Evolutionary conservation across 2,888 invertebrate genomes (phyloP).

Genomic region (Patella pellucida): DNA sequence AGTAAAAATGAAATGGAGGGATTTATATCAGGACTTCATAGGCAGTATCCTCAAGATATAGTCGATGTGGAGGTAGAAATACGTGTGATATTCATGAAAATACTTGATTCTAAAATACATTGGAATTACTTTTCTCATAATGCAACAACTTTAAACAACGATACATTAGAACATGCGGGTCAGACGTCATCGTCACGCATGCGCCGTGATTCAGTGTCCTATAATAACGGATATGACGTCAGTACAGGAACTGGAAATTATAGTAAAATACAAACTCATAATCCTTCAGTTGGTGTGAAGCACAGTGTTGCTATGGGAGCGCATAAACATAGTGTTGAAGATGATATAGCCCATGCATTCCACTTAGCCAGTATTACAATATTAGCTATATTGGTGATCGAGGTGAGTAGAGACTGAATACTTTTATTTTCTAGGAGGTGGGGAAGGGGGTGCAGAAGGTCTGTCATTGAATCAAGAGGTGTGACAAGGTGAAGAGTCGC

Average conservation of each 20-base stretch:
- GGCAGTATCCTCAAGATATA: constrained; percentile 35
- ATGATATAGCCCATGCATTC: constrained; percentile 58
- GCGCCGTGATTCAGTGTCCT: not conserved
- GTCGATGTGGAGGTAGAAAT: constrained; percentile 32
- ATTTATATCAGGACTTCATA: constrained; percentile 39
- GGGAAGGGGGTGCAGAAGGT: too few relatives aligned
- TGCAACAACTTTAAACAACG: constrained; percentile 10
- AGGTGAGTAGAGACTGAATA: constrained; percentile 43
- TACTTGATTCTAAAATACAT: constrained; percentile 40
- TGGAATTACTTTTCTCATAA: constrained; percentile 27
- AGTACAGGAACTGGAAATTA: not conserved
- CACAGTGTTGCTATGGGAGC: constrained; percentile 13
- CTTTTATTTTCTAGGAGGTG: too few relatives aligned
- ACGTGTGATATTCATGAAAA: constrained; percentile 39
- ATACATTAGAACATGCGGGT: constrained; percentile 11
- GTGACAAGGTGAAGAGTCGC: too few relatives aligned
- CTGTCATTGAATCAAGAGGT: not conserved
- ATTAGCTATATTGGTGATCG: constrained; percentile 50
- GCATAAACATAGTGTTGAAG: constrained; percentile 43
- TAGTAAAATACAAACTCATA: not conserved
- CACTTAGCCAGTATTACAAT: constrained; percentile 60
- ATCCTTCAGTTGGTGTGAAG: not conserved
- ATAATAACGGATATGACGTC: not conserved
- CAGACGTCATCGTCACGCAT: constrained; percentile 8
- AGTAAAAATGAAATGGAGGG: constrained; percentile 41